Evolutionary conservation across 2,113 vertebrate species (phyloP).

Genomic region (Oenanthe melanoleuca): DNA sequence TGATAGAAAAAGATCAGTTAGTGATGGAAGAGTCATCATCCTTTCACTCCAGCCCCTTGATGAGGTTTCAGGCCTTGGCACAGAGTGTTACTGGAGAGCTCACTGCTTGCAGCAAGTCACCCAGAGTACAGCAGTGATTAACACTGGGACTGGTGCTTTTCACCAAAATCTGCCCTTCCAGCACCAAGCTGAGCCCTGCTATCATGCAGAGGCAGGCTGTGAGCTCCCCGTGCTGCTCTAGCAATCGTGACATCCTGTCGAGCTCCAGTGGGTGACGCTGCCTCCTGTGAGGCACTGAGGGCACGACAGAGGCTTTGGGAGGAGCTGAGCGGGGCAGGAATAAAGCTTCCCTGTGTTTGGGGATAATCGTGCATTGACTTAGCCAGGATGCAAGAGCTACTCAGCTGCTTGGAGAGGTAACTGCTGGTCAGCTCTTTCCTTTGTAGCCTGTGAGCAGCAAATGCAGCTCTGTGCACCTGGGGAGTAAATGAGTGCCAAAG

Average conservation of each 20-base stretch:
- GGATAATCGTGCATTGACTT: neutral
- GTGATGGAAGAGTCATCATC: neutral
- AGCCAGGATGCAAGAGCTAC: neutral
- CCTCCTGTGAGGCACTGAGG: neutral
- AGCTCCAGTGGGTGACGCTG: neutral
- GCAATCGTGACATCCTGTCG: neutral
- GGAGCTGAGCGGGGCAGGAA: neutral
- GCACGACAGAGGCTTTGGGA: neutral
- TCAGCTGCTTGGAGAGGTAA: neutral
- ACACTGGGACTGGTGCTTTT: neutral
- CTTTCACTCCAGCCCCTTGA: neutral
- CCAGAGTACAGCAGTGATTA: neutral
- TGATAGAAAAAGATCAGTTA: neutral
- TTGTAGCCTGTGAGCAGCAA: neutral
- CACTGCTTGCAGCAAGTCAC: neutral
- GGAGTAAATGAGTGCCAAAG: neutral
- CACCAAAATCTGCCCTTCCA: neutral
- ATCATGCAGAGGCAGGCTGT: rapidly evolving
- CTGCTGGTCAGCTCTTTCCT: neutral
- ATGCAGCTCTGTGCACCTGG: constrained; percentile 9
- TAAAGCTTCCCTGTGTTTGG: neutral
- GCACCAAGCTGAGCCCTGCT: neutral
- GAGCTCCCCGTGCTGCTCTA: neutral
- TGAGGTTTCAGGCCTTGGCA: neutral
- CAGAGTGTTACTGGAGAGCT: rapidly evolving